phyloP scores from a whole-genome alignment of 1,140 invertebrate genomes.

The Megalonaias nervosa region DNA sequence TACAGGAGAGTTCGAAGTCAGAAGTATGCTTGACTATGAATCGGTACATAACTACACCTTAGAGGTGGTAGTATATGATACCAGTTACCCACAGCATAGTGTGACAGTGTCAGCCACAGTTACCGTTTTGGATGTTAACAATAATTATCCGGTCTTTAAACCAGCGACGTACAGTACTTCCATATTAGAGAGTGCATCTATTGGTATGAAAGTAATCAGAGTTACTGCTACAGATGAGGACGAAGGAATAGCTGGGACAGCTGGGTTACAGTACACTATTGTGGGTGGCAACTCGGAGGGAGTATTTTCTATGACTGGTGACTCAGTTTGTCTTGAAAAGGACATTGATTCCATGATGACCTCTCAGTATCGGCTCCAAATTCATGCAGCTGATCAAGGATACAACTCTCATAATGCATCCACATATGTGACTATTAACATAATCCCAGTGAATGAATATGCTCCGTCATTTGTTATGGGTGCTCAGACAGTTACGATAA shows the following conservation, averaged over 20 bases:
- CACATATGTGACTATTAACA: slow-evolving; percentile 35
- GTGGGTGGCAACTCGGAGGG: slow-evolving; percentile 25
- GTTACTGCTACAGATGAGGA: slow-evolving; percentile 48
- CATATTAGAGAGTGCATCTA: slow-evolving; percentile 42
- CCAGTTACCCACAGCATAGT: slow-evolving; percentile 6
- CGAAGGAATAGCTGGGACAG: slow-evolving; percentile 15
- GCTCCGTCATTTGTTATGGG: slow-evolving; percentile 36
- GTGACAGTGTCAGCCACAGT: slow-evolving; percentile 22
- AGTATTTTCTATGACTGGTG: slow-evolving; percentile 21
- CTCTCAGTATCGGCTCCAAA: too few species aligned
- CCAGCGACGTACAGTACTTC: slow-evolving; percentile 38
- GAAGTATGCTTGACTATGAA: slow-evolving; percentile 34
- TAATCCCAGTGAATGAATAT: slow-evolving; percentile 44
- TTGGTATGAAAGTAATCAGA: slow-evolving; percentile 27
- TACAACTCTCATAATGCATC: neutral
- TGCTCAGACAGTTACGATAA: slow-evolving; percentile 26
- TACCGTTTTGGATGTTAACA: slow-evolving; percentile 44
- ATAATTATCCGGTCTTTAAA: slow-evolving; percentile 52
- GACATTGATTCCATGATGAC: too few species aligned
- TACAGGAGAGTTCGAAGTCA: slow-evolving; percentile 25
- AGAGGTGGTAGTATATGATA: slow-evolving; percentile 20
- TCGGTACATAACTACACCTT: slow-evolving; percentile 29
- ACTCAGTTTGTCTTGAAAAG: slow-evolving; percentile 9
- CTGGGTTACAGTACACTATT: slow-evolving; percentile 24
- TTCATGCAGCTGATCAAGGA: too few species aligned